Base-by-base conservation (phyloP, 2,797 vertebrate species). In the Sebastes iracundus region DNA sequence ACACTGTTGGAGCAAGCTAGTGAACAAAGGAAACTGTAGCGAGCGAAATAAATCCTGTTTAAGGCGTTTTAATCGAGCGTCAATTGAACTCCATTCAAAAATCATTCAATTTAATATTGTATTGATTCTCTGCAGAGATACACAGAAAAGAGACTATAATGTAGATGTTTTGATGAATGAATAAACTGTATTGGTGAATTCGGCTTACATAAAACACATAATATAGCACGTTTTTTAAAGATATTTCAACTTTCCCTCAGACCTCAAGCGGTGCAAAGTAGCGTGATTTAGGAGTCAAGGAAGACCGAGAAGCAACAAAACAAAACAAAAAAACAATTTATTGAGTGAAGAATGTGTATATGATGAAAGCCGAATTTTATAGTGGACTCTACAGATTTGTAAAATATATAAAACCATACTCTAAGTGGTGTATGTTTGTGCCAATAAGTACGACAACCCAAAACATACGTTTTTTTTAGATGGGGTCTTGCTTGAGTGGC, bases 121-220 rank as follows among this genome's bases (percentile, higher is more conserved):
- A 27, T 35, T 5, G 6, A 23, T 4, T 23, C 3, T 63, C 11
- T 23, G 30, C 13, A 27, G 6, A 0, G 3, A 9, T 4, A 20
- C 3, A 27, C 6, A 9, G 6, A 2, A 0, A 11, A 6, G 3
- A 58, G 1, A 25, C 0, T 1, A 10, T 1, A 22, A 6, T 20
- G 1, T 2, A 2, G 3, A 8, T 0, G 0, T 3, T 9, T n/a
- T 6, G 0, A 0, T 13, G 3, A 14, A 63, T 22, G 0, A 33
- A 2, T 2, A 4, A 0, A 27, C 2, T 11, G 0, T 8, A 0
- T 0, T 28, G 7, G 4, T 28, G 0, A 27, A 67, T 79, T 87
- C 87, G 85, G 87, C 75, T 27, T 0, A 0, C 2, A 42, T 4
- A 12, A 0, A 53, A 25, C 2, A 13, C 33, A 49, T 0, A 25